Base-by-base conservation (phyloP, 2,113 vertebrate species). In the Datnioides undecimradiatus region DNA sequence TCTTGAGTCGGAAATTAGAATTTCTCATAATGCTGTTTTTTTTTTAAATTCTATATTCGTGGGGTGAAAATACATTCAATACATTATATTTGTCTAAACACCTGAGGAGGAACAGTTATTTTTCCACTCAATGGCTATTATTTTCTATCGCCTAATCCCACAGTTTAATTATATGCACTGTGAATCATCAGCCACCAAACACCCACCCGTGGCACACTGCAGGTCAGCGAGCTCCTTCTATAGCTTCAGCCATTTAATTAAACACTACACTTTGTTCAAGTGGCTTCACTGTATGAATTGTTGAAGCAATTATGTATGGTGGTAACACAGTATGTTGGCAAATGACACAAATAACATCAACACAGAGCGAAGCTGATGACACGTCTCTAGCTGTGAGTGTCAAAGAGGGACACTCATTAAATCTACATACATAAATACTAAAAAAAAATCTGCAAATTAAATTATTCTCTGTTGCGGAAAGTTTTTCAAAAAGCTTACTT, bases 91-190 rank as follows among this genome's bases (percentile, higher is more conserved):
- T 87, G 76, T 76, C 52, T 66, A 46, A 87, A 83, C 55, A 85
- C 66, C 66, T 57, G 0, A 80, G 58, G 55, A 80, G 16, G 46
- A 78, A 66, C 45, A 55, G 76, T 51, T 82, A 73, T 78, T 75
- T 70, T 52, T 27, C 21, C 49, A 46, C 51, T 82, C 63, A 29
- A 5, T 69, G 14, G 60, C 8, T 65, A 33, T 88, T 85, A 80
- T 89, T 82, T 79, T 31, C 68, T 74, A 54, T 86, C 6, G 10
- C 69, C 43, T 78, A 40, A 51, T 83, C 80, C 58, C 51, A 62
- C 25, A 40, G 45, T 78, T 86, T 87, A 88, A 90, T 93, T 84
- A 85, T 72, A 76, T 46, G 73, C 36, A 8, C 38, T 48, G 58
- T 78, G 68, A 83, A 77, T 80, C 66, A 73, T 69, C 34, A 33